Evolutionary conservation across 2,888 invertebrate genomes (phyloP).

Genomic region (Brachylomia viminalis): DNA sequence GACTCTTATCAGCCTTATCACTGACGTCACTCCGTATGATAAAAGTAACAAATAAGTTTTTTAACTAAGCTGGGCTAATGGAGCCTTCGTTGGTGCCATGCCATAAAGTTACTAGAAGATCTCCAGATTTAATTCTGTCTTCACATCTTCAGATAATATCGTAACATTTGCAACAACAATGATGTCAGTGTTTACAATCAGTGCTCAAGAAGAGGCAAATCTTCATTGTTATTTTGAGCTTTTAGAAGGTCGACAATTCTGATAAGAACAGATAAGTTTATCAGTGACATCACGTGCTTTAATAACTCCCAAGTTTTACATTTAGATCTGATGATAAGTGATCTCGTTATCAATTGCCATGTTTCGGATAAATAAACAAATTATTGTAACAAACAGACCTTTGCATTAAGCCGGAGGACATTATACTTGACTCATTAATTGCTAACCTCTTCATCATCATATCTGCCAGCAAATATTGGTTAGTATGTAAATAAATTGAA

Average conservation of each 20-base stretch:
- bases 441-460: neutral
- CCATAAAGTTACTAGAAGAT: conserved; percentile 29
- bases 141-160: conserved; percentile 32
- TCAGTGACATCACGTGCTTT: conserved; percentile 36
- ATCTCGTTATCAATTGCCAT: conserved; percentile 38
- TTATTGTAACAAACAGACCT: conserved; percentile 23
- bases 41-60: conserved; percentile 58
- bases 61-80: conserved; percentile 49
- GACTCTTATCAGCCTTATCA: conserved; percentile 61
- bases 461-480: neutral
- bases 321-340: conserved; percentile 42
- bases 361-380: conserved; percentile 23
- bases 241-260: conserved; percentile 33
- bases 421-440: neutral
- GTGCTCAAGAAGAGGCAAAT: conserved; percentile 26
- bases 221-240: conserved; percentile 33
- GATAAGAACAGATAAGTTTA: conserved; percentile 43
- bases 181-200: conserved; percentile 34
- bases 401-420: neutral
- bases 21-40: conserved; percentile 60
- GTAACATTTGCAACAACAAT: conserved; percentile 21
- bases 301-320: conserved; percentile 28
- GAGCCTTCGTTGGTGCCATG: conserved; percentile 29
- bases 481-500: no score
- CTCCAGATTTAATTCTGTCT: conserved; percentile 25